These are phyloP conservation scores for Tragelaphus imberbis DNA, from an alignment of 2,113 vertebrate species.

Conservation along the genomic window DNA sequence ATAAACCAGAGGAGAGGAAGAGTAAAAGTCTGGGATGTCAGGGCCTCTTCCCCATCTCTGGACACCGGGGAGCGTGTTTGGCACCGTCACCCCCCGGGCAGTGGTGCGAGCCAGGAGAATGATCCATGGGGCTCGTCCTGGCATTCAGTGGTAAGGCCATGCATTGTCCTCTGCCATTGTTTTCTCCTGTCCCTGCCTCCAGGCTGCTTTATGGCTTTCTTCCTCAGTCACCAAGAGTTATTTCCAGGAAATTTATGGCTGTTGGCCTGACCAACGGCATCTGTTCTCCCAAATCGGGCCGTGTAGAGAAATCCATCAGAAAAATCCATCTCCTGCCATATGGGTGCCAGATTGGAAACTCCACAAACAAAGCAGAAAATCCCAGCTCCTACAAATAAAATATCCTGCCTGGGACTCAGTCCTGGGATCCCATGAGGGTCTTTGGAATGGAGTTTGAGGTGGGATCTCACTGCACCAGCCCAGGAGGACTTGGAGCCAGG, in stretches of 20 bases:
- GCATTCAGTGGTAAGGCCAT: constrained; percentile 36
- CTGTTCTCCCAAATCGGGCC: constrained; percentile 52
- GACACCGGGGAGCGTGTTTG: background rate
- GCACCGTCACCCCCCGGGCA: background rate
- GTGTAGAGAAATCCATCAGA: constrained; percentile 36
- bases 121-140: constrained; percentile 58
- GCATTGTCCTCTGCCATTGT: constrained; percentile 36
- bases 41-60: constrained; percentile 36
- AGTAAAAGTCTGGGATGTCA: background rate
- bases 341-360: background rate
- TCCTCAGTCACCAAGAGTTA: constrained; percentile 48
- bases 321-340: background rate
- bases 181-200: constrained; percentile 55
- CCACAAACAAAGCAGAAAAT: background rate
- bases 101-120: background rate
- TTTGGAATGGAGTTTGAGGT: background rate
- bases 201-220: constrained; percentile 68
- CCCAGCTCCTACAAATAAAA: background rate
- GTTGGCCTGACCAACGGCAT: constrained; percentile 7
- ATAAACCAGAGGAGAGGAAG: background rate
- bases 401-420: background rate
- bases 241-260: constrained; percentile 50
- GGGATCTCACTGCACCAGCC: background rate
- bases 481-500: background rate
- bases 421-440: background rate